Percentiles rank a stretch among this genome's conserved stretches.
Evolutionary conservation across 2,113 vertebrate genomes (phyloP).

Genomic region (Zosterops lateralis): DNA sequence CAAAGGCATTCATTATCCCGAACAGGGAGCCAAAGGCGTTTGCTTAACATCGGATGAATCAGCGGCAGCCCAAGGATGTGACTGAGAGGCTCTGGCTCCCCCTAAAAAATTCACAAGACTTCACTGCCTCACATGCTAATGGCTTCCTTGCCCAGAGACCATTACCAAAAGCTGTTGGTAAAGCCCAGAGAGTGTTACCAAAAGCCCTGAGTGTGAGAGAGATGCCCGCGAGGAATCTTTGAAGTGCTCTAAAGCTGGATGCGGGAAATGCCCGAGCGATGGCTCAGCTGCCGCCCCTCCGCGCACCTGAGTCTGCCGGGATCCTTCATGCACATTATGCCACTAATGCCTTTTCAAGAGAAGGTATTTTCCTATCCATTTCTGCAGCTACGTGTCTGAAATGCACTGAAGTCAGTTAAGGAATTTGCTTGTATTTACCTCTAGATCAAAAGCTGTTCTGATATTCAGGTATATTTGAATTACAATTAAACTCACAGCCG

Average conservation of each 20-base stretch:
- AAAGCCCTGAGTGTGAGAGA: neutral
- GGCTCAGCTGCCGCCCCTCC: neutral
- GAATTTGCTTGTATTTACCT: constrained; percentile 12
- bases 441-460: constrained; percentile 46
- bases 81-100: neutral
- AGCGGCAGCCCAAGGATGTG: neutral
- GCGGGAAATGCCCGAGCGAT: constrained; percentile 3
- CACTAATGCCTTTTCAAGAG: neutral
- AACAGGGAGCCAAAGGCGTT: rapidly evolving
- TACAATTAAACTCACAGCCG: neutral
- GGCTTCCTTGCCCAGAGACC: neutral
- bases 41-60: neutral
- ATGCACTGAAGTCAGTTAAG: neutral
- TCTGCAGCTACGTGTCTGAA: constrained; percentile 11
- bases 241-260: neutral
- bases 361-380: neutral
- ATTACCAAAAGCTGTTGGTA: neutral
- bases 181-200: neutral
- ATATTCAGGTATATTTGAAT: constrained; percentile 32
- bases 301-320: neutral
- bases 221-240: neutral
- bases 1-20: neutral
- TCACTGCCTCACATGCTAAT: neutral
- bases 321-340: neutral
- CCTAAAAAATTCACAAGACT: neutral